Evolutionary conservation across 35 echinoderm and acorn worm genomes (phyloP), one percentile per base, ranked within the genome.

Genomic region (Nesometra sesokonis): DNA sequence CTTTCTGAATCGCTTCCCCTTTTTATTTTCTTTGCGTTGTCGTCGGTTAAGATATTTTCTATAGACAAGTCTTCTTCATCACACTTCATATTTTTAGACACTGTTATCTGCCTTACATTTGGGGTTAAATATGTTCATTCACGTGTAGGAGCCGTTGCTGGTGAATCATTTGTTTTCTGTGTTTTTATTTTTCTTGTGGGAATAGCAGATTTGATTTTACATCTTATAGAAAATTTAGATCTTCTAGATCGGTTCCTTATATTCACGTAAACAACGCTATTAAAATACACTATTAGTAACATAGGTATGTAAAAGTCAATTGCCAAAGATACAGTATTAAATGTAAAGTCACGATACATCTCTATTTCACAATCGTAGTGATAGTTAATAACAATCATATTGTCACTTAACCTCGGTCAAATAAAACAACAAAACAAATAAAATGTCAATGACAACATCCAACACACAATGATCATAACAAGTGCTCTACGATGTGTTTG

Each of bases 231-330:
- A 15, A 43, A 43, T 43, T 43, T 43, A 43, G 15, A 7, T 7
- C 38, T 15, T 32, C 40, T 81, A 5, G 85, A 52, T 27, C 92
- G 78, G 31, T n/a, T 76, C 2, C 81, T 84, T 23, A 93, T 86
- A 46, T 86, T 43, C 17, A 80, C 35, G 84, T 90, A 93, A 17
- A 93, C 80, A 33, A 83, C 38, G 17, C 34, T 17, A 40, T 93
- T 93, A 0, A 93, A 38, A 34, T 87, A 90, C 23, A 86, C 39
- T 35, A 93, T 46, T 17, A 87, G 32, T 17, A 84, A 19, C 13
- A 93, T 67, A 13, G 92, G 92, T 17, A 87, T 77, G 27, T 57
- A n/a, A 57, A 90, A 93, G 36, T 90, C 84, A 21, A 93, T 36
- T 30, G 78, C 1, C 17, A 90, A 87, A 32, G 87, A 77, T 17